Evolutionary conservation across 2,797 vertebrate genomes (phyloP), one percentile per base, ranked within the genome.

Genomic region (Selene dorsalis): DNA sequence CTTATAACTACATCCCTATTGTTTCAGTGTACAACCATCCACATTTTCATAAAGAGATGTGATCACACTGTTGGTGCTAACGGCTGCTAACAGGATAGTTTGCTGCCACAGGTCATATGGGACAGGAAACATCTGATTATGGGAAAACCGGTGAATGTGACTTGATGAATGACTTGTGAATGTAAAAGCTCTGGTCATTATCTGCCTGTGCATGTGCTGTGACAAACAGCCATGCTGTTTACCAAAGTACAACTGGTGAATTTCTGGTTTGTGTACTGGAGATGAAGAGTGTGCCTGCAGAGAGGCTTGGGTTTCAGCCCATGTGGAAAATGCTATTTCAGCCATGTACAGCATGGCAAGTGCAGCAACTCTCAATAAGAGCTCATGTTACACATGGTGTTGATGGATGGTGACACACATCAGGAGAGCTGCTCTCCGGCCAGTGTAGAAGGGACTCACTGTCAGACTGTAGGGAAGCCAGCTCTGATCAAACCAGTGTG

Each of bases 281-380:
- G 38, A 75, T 55, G 59, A 75, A 72, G 73, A 66, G 50, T 58
- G 35, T 75, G 83, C 77, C 77, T 28, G 35, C 55, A 64, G 66
- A 79, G 63, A 73, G 70, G 64, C 79, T 86, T 81, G 48, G 73
- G 82, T 88, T 87, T 87, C 84, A 86, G 80, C 56, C 17, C 55
- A 71, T 80, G 75, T 72, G 59, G 74, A 85, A 85, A 79, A 66
- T 75, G 71, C 71, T 80, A 84, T 84, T 86, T 86, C 88, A 86
- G 85, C 77, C 69, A 89, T 63, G 75, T 69, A 52, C 5, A 68
- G 78, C 70, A 82, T 60, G 85, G 73, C 78, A 77, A 83, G 82
- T 64, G 24, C 35, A 71, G 59, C 55, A 72, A 60, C 68, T 68
- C 47, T 83, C 66, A 82, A 60, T 61, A 26, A 56, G 43, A 69